Evolutionary conservation across 2,113 vertebrate genomes (phyloP).

Genomic region (Camelus dromedarius): DNA sequence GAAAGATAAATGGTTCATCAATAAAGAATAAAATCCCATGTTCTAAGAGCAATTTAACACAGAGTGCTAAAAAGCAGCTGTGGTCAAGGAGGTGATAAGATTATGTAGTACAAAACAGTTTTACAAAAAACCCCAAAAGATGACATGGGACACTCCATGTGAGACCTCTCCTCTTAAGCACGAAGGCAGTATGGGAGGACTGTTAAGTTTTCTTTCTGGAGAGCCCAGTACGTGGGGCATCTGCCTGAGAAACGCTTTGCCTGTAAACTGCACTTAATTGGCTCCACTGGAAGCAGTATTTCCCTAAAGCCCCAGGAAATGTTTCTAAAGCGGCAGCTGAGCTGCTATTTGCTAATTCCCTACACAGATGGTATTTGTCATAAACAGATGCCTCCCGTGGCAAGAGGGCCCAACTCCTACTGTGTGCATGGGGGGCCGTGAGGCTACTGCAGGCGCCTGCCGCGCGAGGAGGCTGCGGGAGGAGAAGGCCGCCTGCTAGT

Average conservation of each 20-base stretch:
- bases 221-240: not conserved
- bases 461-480: not conserved
- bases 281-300: slow-evolving; percentile 1
- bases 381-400: not conserved
- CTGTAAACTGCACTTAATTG: not conserved
- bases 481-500: not conserved
- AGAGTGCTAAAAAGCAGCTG: not conserved
- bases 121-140: not conserved
- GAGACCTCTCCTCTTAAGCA: not conserved
- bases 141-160: accelerated
- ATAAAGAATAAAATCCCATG: not conserved
- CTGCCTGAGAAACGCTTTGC: not conserved
- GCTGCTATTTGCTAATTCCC: not conserved
- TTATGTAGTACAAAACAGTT: not conserved
- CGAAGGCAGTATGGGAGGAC: not conserved
- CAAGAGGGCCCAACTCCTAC: not conserved
- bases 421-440: not conserved
- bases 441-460: not conserved
- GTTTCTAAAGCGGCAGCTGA: not conserved
- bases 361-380: not conserved
- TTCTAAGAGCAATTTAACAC: not conserved
- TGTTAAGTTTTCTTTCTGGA: not conserved
- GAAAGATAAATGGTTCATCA: not conserved
- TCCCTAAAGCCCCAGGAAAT: not conserved
- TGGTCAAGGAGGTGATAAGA: not conserved